These are phyloP conservation scores for Hydrozoanthus tunicans DNA, from an alignment of 64 coral and sea anemone genomes.

Conservation along the genomic window DNA sequence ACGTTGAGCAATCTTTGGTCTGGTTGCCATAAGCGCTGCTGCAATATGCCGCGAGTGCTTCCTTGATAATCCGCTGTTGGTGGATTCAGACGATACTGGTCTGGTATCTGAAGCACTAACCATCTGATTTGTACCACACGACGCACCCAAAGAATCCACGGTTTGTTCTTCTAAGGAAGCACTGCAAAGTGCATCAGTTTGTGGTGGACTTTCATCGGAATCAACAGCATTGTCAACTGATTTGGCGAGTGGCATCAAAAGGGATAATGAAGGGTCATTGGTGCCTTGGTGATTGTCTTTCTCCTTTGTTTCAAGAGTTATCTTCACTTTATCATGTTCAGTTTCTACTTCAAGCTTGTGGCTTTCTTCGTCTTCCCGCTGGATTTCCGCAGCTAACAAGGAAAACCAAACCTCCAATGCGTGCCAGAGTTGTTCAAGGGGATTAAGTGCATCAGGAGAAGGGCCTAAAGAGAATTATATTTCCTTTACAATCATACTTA, in stretches of 20 bases:
- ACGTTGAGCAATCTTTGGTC: slow-evolving; percentile 52
- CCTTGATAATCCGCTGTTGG: slow-evolving; percentile 18
- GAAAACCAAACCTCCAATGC: slow-evolving; percentile 53
- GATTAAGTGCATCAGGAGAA: slow-evolving; percentile 23
- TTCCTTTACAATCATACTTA: not conserved
- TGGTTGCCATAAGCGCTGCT: slow-evolving; percentile 58
- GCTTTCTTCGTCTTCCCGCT: slow-evolving; percentile 27
- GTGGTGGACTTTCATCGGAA: not conserved
- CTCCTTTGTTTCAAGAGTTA: not conserved
- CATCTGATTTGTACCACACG: not conserved
- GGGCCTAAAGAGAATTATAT: not conserved
- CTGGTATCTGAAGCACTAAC: not conserved
- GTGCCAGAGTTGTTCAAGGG: slow-evolving; percentile 43
- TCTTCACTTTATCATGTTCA: not conserved
- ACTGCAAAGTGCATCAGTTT: not conserved
- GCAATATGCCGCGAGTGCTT: slow-evolving; percentile 61
- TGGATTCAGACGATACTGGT: slow-evolving; percentile 28
- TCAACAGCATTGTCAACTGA: not conserved
- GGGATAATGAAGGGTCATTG: not conserved
- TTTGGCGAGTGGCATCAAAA: not conserved
- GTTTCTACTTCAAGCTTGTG: not conserved
- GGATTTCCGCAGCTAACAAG: slow-evolving; percentile 49
- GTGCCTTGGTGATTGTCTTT: not conserved
- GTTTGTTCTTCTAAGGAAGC: not conserved
- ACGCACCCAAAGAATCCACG: not conserved